Evolutionary conservation across 2,888 invertebrate genomes (phyloP), one percentile per base, ranked within the genome.

Genomic region (Caenorhabditis angaria): DNA sequence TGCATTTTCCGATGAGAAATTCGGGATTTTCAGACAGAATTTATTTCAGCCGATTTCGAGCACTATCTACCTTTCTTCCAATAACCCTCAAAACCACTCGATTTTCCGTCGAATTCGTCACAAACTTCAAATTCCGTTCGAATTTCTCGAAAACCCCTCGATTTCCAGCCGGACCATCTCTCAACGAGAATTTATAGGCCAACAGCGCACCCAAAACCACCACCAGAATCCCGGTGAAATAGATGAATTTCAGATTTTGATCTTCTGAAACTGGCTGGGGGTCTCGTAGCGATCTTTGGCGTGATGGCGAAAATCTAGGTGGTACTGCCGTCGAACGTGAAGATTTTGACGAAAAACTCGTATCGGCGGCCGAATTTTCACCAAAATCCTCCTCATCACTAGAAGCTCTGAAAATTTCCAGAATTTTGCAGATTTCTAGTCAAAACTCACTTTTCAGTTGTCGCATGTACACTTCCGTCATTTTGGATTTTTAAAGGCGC

Each of bases 11-110:
- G n/a, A n/a, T n/a, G n/a, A n/a, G n/a, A n/a, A n/a, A n/a, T n/a
- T n/a, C n/a, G n/a, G n/a, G 55, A 54, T 69, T 69, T 4, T 69
- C 68, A 2, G 62, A 59, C 20, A 63, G 60, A 18, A 62, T 8
- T n/a, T n/a, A n/a, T n/a, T n/a, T n/a, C n/a, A n/a, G n/a, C n/a
- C n/a, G n/a, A n/a, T n/a, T n/a, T n/a, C n/a, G n/a, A n/a, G n/a
- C n/a, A n/a, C 20, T 48, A 60, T 18, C 18, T 14, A 64, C 29
- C 51, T 64, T 60, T 28, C 25, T 48, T 2, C 69, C 69, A n/a
- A 69, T 64, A 5, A 60, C 56, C 1, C 59, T 25, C 24, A 69
- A 27, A 25, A 64, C 35, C 51, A 35, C 56, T 12, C 60, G 55
- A 57, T 69, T 69, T 6, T 69, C 69, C 20, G 32, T 50, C 0